These are phyloP conservation scores for Conus ventricosus DNA, from an alignment of 1,140 invertebrate species.

Conservation along the genomic window DNA sequence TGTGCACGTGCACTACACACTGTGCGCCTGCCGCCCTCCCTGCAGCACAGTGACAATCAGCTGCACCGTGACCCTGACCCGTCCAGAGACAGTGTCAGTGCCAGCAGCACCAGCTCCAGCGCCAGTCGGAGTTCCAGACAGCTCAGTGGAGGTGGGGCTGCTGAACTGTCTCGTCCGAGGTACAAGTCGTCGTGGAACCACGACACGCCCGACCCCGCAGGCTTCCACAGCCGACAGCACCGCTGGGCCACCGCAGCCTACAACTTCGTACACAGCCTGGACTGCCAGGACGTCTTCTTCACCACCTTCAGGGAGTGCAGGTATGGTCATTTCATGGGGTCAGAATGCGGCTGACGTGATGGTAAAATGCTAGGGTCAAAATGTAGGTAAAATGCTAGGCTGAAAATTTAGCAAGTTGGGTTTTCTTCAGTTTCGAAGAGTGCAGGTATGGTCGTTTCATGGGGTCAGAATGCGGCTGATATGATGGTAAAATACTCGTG, in stretches of 20 bases:
- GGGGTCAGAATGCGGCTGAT: too few relatives aligned
- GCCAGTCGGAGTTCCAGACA: background rate
- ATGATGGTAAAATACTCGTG: too few relatives aligned
- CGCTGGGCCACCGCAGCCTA: conserved; percentile 63
- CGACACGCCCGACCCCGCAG: conserved; percentile 27
- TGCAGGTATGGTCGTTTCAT: too few relatives aligned
- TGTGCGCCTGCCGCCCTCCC: background rate
- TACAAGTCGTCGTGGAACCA: conserved; percentile 15
- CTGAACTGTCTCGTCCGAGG: background rate
- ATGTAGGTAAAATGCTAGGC: background rate
- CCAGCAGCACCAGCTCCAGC: background rate
- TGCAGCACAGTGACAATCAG: background rate
- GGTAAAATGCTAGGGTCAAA: background rate
- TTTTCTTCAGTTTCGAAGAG: background rate
- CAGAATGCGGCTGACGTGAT: background rate
- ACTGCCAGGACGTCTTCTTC: conserved; percentile 62
- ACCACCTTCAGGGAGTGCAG: conserved; percentile 57
- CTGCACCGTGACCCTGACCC: background rate
- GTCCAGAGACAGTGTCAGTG: background rate
- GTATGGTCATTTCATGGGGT: background rate
- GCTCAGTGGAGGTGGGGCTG: background rate
- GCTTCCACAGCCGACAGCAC: conserved; percentile 25
- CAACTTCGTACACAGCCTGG: conserved; percentile 51
- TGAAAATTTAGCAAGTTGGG: background rate
- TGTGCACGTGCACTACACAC: background rate